Conservation (phyloP, 2,113 vertebrate genomes). For the Rhinogobius similis region DNA sequence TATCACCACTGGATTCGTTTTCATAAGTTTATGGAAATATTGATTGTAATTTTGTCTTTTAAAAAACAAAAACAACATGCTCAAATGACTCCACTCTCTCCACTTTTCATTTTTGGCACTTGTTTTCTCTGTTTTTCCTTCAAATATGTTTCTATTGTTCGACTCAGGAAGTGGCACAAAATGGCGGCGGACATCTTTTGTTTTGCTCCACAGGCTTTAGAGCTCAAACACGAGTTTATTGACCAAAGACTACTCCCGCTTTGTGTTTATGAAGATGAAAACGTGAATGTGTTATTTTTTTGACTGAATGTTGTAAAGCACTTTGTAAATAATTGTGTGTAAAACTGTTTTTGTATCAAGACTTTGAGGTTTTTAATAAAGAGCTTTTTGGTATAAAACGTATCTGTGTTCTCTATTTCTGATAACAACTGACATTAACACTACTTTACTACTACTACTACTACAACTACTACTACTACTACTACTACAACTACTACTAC, state of each 20-base stretch:
- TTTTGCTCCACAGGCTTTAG: constrained; percentile 42
- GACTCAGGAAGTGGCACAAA: not conserved
- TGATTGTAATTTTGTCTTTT: too few species aligned
- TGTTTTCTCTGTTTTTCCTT: not conserved
- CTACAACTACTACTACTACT: not conserved
- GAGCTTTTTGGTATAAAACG: constrained; percentile 11
- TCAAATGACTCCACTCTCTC: too few species aligned
- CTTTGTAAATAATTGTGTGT: constrained; percentile 68
- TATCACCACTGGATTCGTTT: too few species aligned
- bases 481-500: not conserved
- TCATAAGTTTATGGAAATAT: too few species aligned
- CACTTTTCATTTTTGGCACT: too few species aligned
- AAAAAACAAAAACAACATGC: not conserved
- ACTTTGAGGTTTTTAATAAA: constrained; percentile 45
- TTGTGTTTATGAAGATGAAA: not conserved
- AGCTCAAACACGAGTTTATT: constrained; percentile 34
- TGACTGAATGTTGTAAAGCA: constrained; percentile 13
- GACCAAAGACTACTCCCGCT: constrained; percentile 28
- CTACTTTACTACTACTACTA: not conserved
- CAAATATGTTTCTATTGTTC: not conserved
- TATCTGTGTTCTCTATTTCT: too few species aligned
- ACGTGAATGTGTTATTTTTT: constrained; percentile 7
- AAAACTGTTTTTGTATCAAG: constrained; percentile 27
- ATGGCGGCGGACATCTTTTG: constrained; percentile 35
- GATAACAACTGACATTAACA: too few species aligned